phyloP scores from a whole-genome alignment of 2,888 invertebrate genomes.

The Pheosia gnoma region DNA sequence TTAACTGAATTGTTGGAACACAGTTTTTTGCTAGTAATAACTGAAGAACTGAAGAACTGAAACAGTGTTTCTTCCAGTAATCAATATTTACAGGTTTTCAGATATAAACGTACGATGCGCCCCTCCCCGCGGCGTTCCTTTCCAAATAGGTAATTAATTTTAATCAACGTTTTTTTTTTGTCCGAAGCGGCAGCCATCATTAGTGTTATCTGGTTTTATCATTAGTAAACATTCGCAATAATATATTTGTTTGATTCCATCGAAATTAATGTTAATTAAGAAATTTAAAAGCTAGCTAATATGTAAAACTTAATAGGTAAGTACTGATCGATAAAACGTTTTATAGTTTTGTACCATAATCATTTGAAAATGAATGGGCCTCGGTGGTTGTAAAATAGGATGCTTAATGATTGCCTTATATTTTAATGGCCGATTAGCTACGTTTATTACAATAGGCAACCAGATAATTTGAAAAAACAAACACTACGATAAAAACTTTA shows the following conservation, averaged over 20 bases:
- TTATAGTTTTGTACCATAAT: background rate
- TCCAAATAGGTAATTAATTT: slow-evolving; percentile 50
- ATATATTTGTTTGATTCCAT: slow-evolving; percentile 17
- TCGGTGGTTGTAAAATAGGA: background rate
- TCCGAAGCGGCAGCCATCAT: slow-evolving; percentile 15
- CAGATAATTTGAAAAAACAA: background rate
- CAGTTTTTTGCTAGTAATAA: background rate
- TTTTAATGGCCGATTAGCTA: slow-evolving; percentile 2
- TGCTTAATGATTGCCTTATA: background rate
- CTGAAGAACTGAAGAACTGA: too few relatives aligned
- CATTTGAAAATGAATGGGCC: background rate
- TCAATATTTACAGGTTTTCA: too few relatives aligned
- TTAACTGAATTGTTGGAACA: slow-evolving; percentile 29
- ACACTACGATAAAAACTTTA: background rate
- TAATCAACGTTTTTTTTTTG: slow-evolving; percentile 30
- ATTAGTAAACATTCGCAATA: slow-evolving; percentile 6
- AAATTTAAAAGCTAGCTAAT: slow-evolving; percentile 1
- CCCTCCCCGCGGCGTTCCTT: slow-evolving; percentile 41
- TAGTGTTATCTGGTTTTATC: slow-evolving; percentile 16
- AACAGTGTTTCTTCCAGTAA: too few relatives aligned
- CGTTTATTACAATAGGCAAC: background rate
- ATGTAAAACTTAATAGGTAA: slow-evolving; percentile 5
- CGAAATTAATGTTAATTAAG: slow-evolving; percentile 3
- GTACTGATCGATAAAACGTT: slow-evolving; percentile 27
- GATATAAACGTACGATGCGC: slow-evolving; percentile 17